Evolutionary conservation across 1,140 invertebrate genomes (phyloP).

Genomic region (Zaprionus taronus): DNA sequence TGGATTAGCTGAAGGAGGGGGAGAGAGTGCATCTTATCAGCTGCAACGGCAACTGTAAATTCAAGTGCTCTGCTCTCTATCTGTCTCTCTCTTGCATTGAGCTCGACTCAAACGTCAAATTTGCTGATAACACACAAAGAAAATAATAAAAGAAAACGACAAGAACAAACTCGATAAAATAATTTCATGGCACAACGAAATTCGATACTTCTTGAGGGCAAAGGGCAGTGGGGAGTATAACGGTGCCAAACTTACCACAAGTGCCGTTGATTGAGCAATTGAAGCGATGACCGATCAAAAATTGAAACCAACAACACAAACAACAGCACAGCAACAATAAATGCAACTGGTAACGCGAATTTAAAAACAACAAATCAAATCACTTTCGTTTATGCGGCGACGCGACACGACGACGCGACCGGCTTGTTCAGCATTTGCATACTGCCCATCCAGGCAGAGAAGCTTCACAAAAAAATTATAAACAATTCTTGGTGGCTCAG

Average conservation of each 20-base stretch:
- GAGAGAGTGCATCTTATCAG: conserved; percentile 26
- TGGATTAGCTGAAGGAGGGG: not conserved
- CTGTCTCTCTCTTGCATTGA: conserved; percentile 29
- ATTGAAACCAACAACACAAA: conserved; percentile 40
- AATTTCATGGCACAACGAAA: conserved; percentile 42
- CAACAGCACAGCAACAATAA: not conserved
- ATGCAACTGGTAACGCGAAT: conserved; percentile 16
- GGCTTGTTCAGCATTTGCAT: conserved; percentile 71
- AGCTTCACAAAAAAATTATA: conserved; percentile 62
- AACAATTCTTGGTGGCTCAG: conserved; percentile 69
- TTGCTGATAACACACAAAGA: conserved; percentile 65
- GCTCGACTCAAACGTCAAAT: conserved; percentile 52
- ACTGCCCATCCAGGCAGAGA: conserved; percentile 42
- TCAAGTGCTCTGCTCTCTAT: conserved; percentile 15
- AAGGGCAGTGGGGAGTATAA: conserved; percentile 22
- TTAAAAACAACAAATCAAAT: conserved; percentile 63
- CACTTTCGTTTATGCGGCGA: conserved; percentile 69
- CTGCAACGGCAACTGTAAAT: conserved; percentile 21
- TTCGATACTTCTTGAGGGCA: conserved; percentile 35
- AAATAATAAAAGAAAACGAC: conserved; percentile 14
- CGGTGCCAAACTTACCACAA: conserved; percentile 75
- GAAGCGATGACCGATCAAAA: conserved; percentile 60
- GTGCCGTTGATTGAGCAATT: conserved; percentile 74
- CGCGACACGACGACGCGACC: conserved; percentile 58
- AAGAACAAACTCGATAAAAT: conserved; percentile 25